Evolutionary conservation across 2,113 vertebrate species (phyloP).

Genomic region (Mobula hypostoma): DNA sequence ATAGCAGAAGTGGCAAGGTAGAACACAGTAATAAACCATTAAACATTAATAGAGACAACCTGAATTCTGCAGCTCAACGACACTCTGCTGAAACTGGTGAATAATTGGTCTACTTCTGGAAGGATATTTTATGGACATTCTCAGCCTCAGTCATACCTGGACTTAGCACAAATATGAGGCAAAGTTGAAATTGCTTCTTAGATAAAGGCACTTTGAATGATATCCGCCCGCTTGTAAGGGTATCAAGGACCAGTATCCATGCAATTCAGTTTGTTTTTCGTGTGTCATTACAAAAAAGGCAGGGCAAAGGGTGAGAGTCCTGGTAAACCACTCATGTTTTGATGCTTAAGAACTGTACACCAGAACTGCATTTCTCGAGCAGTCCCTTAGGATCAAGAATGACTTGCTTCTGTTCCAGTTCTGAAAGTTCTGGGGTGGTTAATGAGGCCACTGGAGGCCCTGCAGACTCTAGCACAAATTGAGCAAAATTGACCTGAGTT

Average conservation of each 20-base stretch:
- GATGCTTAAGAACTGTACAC: not conserved
- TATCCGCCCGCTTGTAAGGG: not conserved
- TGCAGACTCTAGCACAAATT: too few relatives aligned
- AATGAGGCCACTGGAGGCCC: too few relatives aligned
- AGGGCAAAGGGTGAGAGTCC: not conserved
- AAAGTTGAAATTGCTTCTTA: not conserved
- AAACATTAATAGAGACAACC: not conserved
- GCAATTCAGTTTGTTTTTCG: not conserved
- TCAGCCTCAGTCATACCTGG: not conserved
- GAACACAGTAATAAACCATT: not conserved
- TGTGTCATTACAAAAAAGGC: not conserved
- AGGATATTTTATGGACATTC: not conserved
- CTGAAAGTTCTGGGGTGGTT: too few relatives aligned
- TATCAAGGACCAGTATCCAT: not conserved
- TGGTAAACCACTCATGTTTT: not conserved
- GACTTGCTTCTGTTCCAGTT: too few relatives aligned
- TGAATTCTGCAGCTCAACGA: not conserved
- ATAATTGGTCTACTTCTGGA: not conserved
- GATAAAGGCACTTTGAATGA: not conserved
- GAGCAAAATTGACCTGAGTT: too few relatives aligned
- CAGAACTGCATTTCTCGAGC: not conserved
- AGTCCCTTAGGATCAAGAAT: too few relatives aligned
- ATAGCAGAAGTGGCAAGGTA: not conserved
- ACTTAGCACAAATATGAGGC: too few relatives aligned
- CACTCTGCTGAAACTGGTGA: not conserved